phyloP scores from a whole-genome alignment of 2,888 invertebrate genomes.

The Eulithis prunata region DNA sequence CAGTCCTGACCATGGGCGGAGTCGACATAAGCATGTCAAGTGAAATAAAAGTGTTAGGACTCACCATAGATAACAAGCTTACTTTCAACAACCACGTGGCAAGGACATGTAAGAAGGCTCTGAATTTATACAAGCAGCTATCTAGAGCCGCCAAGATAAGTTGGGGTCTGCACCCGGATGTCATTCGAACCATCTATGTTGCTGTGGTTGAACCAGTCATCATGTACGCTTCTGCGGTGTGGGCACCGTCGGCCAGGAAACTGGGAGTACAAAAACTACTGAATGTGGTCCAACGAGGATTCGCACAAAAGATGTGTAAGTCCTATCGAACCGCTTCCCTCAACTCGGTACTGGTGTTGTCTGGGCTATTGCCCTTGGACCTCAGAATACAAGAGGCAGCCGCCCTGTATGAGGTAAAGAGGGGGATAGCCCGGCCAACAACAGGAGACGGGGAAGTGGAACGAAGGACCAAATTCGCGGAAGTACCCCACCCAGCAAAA shows the following conservation, averaged over 20 bases:
- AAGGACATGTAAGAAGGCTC: background rate
- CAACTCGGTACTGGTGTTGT: slow-evolving; percentile 18
- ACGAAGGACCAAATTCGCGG: background rate
- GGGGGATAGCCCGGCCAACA: background rate
- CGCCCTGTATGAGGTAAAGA: background rate
- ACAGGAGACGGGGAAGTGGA: slow-evolving; percentile 11
- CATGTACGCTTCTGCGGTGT: slow-evolving; percentile 7
- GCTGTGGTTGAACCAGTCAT: slow-evolving; percentile 11
- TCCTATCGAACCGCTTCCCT: slow-evolving; percentile 11
- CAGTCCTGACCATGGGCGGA: background rate
- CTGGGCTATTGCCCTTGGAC: slow-evolving; percentile 27
- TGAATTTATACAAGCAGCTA: background rate
- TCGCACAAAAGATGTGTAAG: background rate
- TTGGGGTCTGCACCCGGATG: slow-evolving; percentile 10
- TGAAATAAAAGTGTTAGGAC: slow-evolving; percentile 15
- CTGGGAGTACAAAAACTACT: slow-evolving; percentile 4
- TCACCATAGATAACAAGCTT: slow-evolving; percentile 16
- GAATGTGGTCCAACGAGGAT: slow-evolving; percentile 4
- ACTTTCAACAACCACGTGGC: background rate
- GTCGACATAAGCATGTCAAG: slow-evolving; percentile 11
- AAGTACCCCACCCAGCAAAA: slow-evolving; percentile 16
- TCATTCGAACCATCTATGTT: background rate
- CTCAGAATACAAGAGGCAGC: slow-evolving; percentile 18
- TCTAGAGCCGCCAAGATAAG: slow-evolving; percentile 1
- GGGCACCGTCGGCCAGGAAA: slow-evolving; percentile 3